phyloP scores from a whole-genome alignment of 2,113 vertebrate genomes.

The Petrocephalus microphthalmus region DNA sequence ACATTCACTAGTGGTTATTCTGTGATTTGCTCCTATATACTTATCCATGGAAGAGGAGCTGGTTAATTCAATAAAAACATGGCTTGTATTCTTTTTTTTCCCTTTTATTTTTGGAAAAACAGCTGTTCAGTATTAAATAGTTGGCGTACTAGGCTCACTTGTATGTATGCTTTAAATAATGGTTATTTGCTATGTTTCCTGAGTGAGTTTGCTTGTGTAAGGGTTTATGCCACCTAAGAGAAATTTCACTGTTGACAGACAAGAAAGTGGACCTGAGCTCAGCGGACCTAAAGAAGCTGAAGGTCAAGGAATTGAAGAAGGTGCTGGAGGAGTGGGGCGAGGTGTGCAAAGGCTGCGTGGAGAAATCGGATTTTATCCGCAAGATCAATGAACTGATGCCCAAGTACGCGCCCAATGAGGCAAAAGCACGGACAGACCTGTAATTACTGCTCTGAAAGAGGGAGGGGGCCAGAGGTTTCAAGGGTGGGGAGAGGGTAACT shows the following conservation, averaged over 20 bases:
- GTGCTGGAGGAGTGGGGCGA: constrained; percentile 97
- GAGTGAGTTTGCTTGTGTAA: neutral
- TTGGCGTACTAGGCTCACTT: neutral
- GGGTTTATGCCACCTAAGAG: neutral
- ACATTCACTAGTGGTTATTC: neutral
- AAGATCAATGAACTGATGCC: constrained; percentile 96
- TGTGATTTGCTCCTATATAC: neutral
- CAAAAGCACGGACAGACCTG: constrained; percentile 83
- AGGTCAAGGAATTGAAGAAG: constrained; percentile 92
- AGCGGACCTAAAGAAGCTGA: constrained; percentile 88
- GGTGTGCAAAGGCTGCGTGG: constrained; percentile 89
- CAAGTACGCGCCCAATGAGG: constrained; percentile 83
- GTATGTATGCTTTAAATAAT: neutral
- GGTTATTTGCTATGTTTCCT: neutral
- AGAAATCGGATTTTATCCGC: constrained; percentile 93
- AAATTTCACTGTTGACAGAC: constrained; percentile 54
- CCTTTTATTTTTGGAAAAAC: neutral
- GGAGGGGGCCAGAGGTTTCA: neutral
- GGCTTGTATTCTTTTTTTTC: neutral
- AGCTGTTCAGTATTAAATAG: neutral
- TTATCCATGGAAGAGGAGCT: neutral
- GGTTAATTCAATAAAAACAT: neutral
- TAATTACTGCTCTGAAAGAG: constrained; percentile 43
- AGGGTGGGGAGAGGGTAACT: neutral
- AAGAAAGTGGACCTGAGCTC: constrained; percentile 90